A percentile compares a stretch with the other conserved stretches of the same genome.
Conservation (phyloP, 1,140 invertebrate genomes). For the Trachelipus rathkii region DNA sequence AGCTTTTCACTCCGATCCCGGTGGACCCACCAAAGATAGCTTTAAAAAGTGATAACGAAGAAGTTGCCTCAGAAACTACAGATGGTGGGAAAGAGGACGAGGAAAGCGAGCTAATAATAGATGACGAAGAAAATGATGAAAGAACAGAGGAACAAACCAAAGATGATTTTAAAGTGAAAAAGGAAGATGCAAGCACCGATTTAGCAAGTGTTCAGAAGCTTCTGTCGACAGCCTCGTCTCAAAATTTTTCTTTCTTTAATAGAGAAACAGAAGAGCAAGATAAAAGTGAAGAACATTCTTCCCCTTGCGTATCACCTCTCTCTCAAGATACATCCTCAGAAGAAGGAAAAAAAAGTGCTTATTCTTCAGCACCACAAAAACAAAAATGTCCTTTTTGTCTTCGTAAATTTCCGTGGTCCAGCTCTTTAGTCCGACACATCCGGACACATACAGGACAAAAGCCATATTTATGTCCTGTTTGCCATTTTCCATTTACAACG, state of each 20-base stretch:
- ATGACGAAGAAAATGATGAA: slow-evolving; percentile 54
- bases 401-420: slow-evolving; percentile 92
- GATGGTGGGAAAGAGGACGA: slow-evolving; percentile 53
- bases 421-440: slow-evolving; percentile 84
- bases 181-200: slow-evolving; percentile 53
- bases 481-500: slow-evolving; percentile 87
- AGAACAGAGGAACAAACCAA: slow-evolving; percentile 47
- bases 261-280: slow-evolving; percentile 40
- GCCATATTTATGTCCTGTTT: slow-evolving; percentile 88
- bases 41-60: slow-evolving; percentile 16
- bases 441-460: slow-evolving; percentile 93
- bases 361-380: slow-evolving; percentile 87
- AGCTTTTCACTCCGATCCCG: background rate
- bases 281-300: slow-evolving; percentile 47
- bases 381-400: slow-evolving; percentile 83
- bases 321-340: slow-evolving; percentile 28
- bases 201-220: slow-evolving; percentile 70
- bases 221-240: slow-evolving; percentile 71
- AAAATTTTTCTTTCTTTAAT: slow-evolving; percentile 54
- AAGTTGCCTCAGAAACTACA: slow-evolving; percentile 36
- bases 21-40: background rate
- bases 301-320: background rate
- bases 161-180: slow-evolving; percentile 20
- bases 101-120: slow-evolving; percentile 59
- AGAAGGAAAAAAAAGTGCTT: slow-evolving; percentile 85